Conservation (phyloP, 2,888 invertebrate species). For the Strigamia transsilvanica region DNA sequence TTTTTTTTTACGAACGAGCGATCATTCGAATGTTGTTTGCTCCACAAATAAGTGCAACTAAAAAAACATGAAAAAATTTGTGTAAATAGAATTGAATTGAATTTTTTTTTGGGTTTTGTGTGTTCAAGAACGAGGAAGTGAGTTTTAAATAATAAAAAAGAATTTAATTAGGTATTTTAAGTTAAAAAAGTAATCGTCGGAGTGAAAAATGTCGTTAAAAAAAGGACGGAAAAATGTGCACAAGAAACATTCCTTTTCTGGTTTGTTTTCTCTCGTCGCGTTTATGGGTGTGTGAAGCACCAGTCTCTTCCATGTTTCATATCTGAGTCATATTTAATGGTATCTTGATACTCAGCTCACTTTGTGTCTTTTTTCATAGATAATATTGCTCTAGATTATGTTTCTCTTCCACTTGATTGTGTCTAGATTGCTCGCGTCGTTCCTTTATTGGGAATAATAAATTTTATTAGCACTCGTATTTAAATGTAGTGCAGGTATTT, state of each 20-base stretch:
- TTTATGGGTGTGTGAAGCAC: not conserved
- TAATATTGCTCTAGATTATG: not conserved
- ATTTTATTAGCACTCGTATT: not conserved
- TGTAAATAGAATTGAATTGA: too few relatives aligned
- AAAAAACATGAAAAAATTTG: too few relatives aligned
- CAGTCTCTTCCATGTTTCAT: not conserved
- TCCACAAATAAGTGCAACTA: too few relatives aligned
- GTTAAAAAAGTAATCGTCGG: too few relatives aligned
- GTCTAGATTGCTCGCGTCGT: not conserved
- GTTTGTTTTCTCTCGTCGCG: not conserved
- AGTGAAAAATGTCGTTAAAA: not conserved
- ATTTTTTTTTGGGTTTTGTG: too few relatives aligned
- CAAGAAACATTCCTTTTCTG: not conserved
- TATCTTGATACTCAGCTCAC: not conserved
- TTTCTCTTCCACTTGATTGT: not conserved
- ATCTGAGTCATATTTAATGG: not conserved
- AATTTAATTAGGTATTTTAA: too few relatives aligned
- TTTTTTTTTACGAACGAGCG: too few relatives aligned
- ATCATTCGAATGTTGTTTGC: too few relatives aligned
- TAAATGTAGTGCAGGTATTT: not conserved
- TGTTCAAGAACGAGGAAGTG: too few relatives aligned
- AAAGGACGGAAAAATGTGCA: not conserved
- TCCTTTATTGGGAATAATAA: not conserved
- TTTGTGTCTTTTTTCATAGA: not conserved
- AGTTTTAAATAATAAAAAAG: too few relatives aligned